A percentile compares a stretch with the other conserved stretches of the same genome.
Evolutionary conservation across 2,888 invertebrate genomes (phyloP).

Genomic region (Halictus ligatus): DNA sequence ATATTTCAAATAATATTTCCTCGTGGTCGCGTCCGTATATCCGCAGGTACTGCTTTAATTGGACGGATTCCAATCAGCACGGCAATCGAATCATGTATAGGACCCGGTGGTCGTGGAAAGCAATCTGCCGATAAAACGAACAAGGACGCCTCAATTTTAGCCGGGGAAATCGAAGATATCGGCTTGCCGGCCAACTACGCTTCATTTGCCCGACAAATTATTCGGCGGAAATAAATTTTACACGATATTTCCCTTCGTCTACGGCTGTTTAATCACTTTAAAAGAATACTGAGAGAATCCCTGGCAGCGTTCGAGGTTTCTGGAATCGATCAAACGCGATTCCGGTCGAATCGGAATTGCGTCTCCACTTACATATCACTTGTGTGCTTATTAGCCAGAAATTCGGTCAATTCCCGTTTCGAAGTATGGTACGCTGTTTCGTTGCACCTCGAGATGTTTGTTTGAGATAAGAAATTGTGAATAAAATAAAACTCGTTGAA

Average conservation of each 20-base stretch:
- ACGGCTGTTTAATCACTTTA: neutral
- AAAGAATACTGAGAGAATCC: neutral
- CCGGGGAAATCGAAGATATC: conserved; percentile 39
- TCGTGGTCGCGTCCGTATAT: conserved; percentile 6
- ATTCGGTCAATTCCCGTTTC: neutral
- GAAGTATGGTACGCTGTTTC: neutral
- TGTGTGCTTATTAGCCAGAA: neutral
- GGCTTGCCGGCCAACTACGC: neutral
- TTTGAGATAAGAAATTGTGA: neutral
- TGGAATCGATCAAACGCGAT: neutral
- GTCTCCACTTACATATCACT: neutral
- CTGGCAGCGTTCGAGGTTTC: too few species aligned
- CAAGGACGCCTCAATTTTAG: conserved; percentile 46
- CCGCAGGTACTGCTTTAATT: conserved; percentile 47
- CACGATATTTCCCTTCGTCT: neutral
- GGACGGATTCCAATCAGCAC: conserved; percentile 55
- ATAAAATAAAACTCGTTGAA: neutral
- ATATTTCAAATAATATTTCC: conserved; percentile 36
- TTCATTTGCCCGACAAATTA: conserved; percentile 43
- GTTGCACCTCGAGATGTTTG: neutral
- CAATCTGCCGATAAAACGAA: conserved; percentile 52
- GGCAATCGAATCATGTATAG: conserved; percentile 46
- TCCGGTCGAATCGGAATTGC: neutral
- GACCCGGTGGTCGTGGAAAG: conserved; percentile 35
- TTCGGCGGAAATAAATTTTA: conserved; percentile 21